Evolutionary conservation across 2,797 vertebrate genomes (phyloP).

Genomic region (Morus bassanus): DNA sequence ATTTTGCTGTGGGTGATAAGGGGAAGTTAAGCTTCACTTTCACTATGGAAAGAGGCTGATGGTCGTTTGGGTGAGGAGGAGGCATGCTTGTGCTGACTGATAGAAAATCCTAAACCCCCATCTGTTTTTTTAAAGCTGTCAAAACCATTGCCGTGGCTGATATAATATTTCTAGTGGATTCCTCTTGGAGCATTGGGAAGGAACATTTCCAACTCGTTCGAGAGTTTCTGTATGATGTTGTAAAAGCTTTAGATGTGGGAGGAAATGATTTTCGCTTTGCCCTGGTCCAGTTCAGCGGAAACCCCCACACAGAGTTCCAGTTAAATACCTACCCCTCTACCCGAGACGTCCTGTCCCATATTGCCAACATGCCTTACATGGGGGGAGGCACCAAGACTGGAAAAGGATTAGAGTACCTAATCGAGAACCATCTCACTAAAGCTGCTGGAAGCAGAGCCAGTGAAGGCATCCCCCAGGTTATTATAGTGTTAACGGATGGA

Average conservation of each 20-base stretch:
- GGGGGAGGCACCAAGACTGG: constrained; percentile 82
- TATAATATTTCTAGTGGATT: constrained; percentile 94
- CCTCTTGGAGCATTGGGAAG: constrained; percentile 86
- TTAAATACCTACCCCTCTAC: constrained; percentile 82
- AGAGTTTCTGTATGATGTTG: constrained; percentile 85
- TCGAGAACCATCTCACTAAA: constrained; percentile 79
- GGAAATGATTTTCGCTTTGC: constrained; percentile 83
- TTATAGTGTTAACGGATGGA: constrained; percentile 86
- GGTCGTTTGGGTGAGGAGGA: neutral
- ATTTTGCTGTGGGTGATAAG: fast-evolving
- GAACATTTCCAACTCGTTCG: constrained; percentile 88
- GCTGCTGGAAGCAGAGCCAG: constrained; percentile 84
- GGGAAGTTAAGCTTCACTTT: neutral
- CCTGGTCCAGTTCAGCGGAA: constrained; percentile 83
- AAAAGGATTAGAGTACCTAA: constrained; percentile 85
- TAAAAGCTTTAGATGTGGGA: constrained; percentile 81
- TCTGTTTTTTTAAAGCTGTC: constrained; percentile 87
- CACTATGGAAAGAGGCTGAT: neutral
- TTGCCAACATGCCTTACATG: constrained; percentile 80
- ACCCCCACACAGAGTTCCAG: constrained; percentile 82
- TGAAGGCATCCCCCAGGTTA: constrained; percentile 82
- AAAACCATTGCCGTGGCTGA: constrained; percentile 82
- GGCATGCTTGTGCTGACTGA: neutral
- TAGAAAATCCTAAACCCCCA: constrained; percentile 75
- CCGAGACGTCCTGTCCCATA: constrained; percentile 81